These are phyloP conservation scores for Heptascelio sp. DNA, from an alignment of 2,888 invertebrate species.

Conservation along the genomic window DNA sequence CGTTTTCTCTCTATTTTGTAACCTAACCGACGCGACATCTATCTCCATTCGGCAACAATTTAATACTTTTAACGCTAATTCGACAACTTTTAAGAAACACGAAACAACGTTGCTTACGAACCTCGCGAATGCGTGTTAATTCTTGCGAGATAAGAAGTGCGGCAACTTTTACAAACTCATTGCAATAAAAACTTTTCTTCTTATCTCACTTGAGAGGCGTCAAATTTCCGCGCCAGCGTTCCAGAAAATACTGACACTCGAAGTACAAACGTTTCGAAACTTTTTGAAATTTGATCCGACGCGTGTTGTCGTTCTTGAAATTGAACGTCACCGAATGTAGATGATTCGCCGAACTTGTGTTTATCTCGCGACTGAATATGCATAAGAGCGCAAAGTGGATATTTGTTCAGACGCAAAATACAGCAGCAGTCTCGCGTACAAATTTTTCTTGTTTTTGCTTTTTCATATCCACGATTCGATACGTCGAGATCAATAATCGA, in stretches of 20 bases:
- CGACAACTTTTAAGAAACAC: too few relatives aligned
- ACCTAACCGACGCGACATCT: too few relatives aligned
- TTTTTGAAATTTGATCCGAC: constrained; percentile 24
- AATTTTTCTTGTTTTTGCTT: too few relatives aligned
- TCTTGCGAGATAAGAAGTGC: too few relatives aligned
- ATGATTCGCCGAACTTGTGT: constrained; percentile 42
- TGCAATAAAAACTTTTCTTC: not conserved
- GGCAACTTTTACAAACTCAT: too few relatives aligned
- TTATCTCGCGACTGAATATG: constrained; percentile 58
- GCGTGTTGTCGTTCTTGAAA: constrained; percentile 30
- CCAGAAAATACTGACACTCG: constrained; percentile 11
- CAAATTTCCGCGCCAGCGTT: not conserved
- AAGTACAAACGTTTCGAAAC: not conserved
- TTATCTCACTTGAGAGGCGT: not conserved
- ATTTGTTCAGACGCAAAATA: constrained; percentile 56
- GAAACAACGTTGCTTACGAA: too few relatives aligned
- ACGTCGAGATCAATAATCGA: constrained; percentile 42
- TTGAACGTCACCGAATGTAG: constrained; percentile 21
- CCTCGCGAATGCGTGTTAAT: too few relatives aligned
- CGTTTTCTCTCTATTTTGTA: too few relatives aligned
- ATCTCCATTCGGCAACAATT: too few relatives aligned
- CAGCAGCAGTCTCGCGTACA: constrained; percentile 17
- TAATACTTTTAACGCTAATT: too few relatives aligned
- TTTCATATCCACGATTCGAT: constrained; percentile 20
- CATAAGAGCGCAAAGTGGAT: constrained; percentile 50